These are phyloP conservation scores for Patella caerulea DNA, from an alignment of 2,888 invertebrate genomes.

Conservation along the genomic window DNA sequence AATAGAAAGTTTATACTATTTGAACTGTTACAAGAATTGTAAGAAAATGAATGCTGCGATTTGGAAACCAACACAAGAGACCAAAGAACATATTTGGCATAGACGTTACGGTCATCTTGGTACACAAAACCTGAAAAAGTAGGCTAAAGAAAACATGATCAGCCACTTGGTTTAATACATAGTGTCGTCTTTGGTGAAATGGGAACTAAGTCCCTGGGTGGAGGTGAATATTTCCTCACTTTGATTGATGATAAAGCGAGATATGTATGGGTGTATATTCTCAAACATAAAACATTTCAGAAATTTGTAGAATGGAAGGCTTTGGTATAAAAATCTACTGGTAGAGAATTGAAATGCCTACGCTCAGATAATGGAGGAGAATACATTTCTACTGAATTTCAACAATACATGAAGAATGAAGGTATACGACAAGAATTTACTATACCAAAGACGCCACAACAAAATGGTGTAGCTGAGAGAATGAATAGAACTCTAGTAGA, in stretches of 20 bases:
- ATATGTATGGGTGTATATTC: background rate
- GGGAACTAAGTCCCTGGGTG: background rate
- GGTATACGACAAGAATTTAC: slow-evolving; percentile 59
- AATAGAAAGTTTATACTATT: too few species aligned
- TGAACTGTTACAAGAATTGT: too few species aligned
- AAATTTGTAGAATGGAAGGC: background rate
- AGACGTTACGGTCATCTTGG: background rate
- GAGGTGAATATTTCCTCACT: background rate
- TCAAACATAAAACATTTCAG: background rate
- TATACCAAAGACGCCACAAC: slow-evolving; percentile 59
- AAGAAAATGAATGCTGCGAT: background rate
- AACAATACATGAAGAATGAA: too few species aligned
- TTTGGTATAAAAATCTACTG: background rate
- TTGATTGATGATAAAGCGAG: background rate
- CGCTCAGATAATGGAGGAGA: background rate
- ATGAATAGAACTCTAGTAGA: slow-evolving; percentile 61
- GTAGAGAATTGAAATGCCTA: background rate
- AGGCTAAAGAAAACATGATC: background rate
- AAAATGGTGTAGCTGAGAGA: slow-evolving; percentile 65
- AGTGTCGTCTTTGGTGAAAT: background rate
- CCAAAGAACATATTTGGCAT: background rate
- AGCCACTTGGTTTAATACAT: background rate
- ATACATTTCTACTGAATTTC: background rate
- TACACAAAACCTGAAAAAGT: background rate
- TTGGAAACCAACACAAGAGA: background rate